Base-by-base conservation (phyloP, 2,888 invertebrate genomes). In the Catocala sponsa region DNA sequence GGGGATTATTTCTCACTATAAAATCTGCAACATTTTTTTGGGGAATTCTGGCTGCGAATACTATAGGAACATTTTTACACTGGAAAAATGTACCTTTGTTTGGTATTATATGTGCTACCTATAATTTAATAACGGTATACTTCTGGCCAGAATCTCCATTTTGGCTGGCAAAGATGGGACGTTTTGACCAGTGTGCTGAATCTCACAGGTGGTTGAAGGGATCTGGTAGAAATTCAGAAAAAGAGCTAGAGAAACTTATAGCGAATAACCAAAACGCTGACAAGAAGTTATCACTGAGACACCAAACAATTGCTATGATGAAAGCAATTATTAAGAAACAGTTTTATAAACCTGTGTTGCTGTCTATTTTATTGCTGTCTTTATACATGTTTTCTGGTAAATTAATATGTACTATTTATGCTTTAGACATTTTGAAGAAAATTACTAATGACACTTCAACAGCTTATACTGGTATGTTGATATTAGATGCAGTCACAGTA, bases 131-230 rank as follows among this genome's bases (percentile, higher is more conserved):
- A 0, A 70, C 74, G 0, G 33, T 78, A 9, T 35, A 74, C 4
- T 57, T 79, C 6, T 78, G 79, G 77, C 82, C 85, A 0, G 85
- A 85, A 44, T 84, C 85, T 0, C 85, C 85, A 0, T 62, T 70
- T 4, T 82, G 80, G 79, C 49, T 80, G 25, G 77, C 71, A 6
- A 55, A 33, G 6, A 54, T 65, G 60, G 52, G 61, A 0, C 61
- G 50, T 10, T 60, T 58, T 43, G 68, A 71, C 0, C n/a, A 68
- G 12, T 74, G 78, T 9, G 47, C 61, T 6, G 43, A 15, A 32
- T 56, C 78, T 0, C 78, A 79, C 55, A 60, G 72, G 38, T 80
- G 80, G 79, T 33, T 78, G 5, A 79, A 77, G 59, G 80, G 81
- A 10, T 48, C 41, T 7, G 48, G 55, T 5, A 54, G 46, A 44